Percentiles rank a stretch among this genome's conserved stretches.
phyloP scores from a whole-genome alignment of 1,140 invertebrate species.

The Plectus sambesii region DNA sequence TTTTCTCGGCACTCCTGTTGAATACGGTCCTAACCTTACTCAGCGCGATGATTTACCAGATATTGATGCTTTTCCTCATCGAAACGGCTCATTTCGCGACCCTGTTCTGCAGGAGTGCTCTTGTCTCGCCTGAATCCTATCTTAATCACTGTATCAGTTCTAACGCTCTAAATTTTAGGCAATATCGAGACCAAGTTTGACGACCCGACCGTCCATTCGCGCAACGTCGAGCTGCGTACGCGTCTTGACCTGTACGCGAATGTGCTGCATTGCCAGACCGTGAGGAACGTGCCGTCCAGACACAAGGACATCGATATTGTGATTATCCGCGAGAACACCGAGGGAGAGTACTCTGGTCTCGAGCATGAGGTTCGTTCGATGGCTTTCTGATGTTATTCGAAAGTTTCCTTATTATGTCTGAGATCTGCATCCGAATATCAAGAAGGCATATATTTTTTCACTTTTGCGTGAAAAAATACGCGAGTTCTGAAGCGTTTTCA shows the following conservation, averaged over 20 bases:
- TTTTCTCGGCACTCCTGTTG: background rate
- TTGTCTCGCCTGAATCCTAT: no score
- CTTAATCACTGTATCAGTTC: no score
- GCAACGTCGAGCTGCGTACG: conserved; percentile 38
- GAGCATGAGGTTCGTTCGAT: conserved; percentile 90
- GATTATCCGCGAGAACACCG: conserved; percentile 60
- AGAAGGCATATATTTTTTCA: no score
- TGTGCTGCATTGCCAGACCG: conserved; percentile 85
- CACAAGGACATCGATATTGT: conserved; percentile 58
- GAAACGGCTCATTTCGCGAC: no score
- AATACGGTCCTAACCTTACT: no score
- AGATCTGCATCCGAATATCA: background rate
- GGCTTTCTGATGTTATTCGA: conserved; percentile 41
- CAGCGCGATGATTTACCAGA: no score
- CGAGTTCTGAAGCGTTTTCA: no score
- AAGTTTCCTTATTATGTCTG: conserved; percentile 10
- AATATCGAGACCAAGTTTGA: conserved; percentile 46
- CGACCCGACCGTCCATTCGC: conserved; percentile 36
- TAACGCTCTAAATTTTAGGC: conserved; percentile 28
- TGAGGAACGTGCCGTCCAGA: conserved; percentile 68
- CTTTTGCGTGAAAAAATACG: no score
- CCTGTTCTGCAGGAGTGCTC: no score
- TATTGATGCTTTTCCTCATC: no score
- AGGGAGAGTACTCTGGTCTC: conserved; percentile 67
- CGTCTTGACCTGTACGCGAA: conserved; percentile 52